Evolutionary conservation across 2,113 vertebrate species (phyloP), one percentile per base, ranked within the genome.

Genomic region (Tamias sibiricus): DNA sequence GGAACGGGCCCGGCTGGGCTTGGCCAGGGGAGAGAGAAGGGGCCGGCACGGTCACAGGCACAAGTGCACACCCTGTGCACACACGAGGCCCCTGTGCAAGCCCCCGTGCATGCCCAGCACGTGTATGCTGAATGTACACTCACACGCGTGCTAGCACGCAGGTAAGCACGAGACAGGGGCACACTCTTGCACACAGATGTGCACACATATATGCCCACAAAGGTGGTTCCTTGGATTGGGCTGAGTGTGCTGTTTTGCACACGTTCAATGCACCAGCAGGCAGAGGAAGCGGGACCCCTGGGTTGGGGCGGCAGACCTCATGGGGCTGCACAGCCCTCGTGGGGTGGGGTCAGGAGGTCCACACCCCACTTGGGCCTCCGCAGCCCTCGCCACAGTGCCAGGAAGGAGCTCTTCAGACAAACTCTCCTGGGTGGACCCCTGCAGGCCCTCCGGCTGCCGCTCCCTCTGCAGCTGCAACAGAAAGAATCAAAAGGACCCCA

Each of bases 301-400:
- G n/a, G 4, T 35, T 5, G 17, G 0, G 1, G 14, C 32, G 8
- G 30, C 35, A 1, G 28, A 28, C 26, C 40, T 8, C 5, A 3
- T 0, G 4, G 62, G n/a, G 54, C 47, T 32, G 2, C 1, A 20
- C 0, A 1, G 64, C 32, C 4, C 66, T 57, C 0, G 0, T 22
- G 90, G 30, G 30, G 0, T 22, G 90, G 30, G 30, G 22, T 13
- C 30, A 1, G 11, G 6, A 7, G 35, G 4, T 32, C 17, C 79
- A 30, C 71, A 20, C 44, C 20, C 64, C 40, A 8, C 52, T 9
- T 10, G 6, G 11, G 3, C 72, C 8, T 4, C n/a, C 76, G 19
- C 28, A 0, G 40, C 40, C 6, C 4, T 1, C 0, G 2, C 32
- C 13, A 1, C 6, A 0, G 1, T 7, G 0, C 40, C 62, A 5